Evolutionary conservation across 2,888 invertebrate genomes (phyloP).

Genomic region (Sinohyriopsis cumingii): DNA sequence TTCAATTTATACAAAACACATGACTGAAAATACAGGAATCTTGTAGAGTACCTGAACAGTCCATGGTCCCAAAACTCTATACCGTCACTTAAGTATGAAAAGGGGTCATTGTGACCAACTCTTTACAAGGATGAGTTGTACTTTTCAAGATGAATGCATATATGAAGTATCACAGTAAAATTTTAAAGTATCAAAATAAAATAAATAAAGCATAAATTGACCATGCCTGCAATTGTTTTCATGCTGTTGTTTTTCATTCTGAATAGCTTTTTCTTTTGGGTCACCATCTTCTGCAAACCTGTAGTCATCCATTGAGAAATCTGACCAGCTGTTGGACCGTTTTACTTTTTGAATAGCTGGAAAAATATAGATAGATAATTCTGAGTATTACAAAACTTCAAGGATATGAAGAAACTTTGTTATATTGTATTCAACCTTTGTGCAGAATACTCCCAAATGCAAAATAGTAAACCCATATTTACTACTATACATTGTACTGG

Average conservation of each 20-base stretch:
- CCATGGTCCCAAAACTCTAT: too few relatives aligned
- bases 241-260: conserved; percentile 61
- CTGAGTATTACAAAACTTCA: not conserved
- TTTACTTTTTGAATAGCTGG: conserved; percentile 72
- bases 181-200: not conserved
- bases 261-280: conserved; percentile 60
- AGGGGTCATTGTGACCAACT: too few relatives aligned
- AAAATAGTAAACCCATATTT: too few relatives aligned
- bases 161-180: not conserved
- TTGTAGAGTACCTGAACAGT: too few relatives aligned
- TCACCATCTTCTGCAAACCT: conserved; percentile 57
- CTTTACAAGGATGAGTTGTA: not conserved
- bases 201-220: not conserved
- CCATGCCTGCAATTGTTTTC: conserved; percentile 64
- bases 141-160: not conserved
- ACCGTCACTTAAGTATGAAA: too few relatives aligned
- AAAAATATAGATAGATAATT: conserved; percentile 6
- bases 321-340: conserved; percentile 88
- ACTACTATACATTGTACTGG: too few relatives aligned
- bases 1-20: too few relatives aligned
- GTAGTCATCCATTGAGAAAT: conserved; percentile 84
- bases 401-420: not conserved
- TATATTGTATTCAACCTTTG: too few relatives aligned
- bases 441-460: too few relatives aligned
- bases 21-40: too few relatives aligned